phyloP scores from a whole-genome alignment of 2,113 vertebrate species.

The Phalacrocorax brasilianus region DNA sequence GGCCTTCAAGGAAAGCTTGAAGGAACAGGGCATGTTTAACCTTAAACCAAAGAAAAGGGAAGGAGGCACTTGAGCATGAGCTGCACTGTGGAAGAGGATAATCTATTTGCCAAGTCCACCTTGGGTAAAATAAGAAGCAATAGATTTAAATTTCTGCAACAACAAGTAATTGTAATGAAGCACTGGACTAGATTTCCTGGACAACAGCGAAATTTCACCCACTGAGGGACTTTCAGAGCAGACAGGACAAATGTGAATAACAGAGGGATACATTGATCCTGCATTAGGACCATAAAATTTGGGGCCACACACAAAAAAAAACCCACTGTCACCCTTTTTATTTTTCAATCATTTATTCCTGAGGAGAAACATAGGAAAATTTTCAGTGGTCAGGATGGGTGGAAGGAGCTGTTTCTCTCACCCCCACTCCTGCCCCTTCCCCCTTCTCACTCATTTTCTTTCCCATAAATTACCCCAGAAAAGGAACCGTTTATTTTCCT shows the following conservation, averaged over 20 bases:
- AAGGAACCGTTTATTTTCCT: background rate
- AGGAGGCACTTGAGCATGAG: background rate
- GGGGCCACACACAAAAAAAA: background rate
- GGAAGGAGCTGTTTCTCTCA: background rate
- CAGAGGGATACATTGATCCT: background rate
- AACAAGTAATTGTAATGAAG: background rate
- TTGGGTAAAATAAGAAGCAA: background rate
- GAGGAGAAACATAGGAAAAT: background rate
- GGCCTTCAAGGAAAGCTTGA: background rate
- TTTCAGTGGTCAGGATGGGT: background rate
- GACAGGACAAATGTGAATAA: background rate
- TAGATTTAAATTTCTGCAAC: background rate
- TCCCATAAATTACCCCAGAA: background rate
- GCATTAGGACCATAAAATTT: background rate
- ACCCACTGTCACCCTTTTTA: fast-evolving
- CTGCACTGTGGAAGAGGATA: background rate
- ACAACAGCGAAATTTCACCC: background rate
- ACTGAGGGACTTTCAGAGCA: background rate
- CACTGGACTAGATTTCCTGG: background rate
- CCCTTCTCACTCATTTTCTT: background rate
- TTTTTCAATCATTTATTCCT: background rate
- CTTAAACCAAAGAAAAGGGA: background rate
- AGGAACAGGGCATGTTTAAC: background rate
- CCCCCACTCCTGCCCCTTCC: background rate
- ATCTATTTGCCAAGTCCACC: background rate